phyloP scores from a whole-genome alignment of 2,797 vertebrate species.

The Pipistrellus pipistrellus region DNA sequence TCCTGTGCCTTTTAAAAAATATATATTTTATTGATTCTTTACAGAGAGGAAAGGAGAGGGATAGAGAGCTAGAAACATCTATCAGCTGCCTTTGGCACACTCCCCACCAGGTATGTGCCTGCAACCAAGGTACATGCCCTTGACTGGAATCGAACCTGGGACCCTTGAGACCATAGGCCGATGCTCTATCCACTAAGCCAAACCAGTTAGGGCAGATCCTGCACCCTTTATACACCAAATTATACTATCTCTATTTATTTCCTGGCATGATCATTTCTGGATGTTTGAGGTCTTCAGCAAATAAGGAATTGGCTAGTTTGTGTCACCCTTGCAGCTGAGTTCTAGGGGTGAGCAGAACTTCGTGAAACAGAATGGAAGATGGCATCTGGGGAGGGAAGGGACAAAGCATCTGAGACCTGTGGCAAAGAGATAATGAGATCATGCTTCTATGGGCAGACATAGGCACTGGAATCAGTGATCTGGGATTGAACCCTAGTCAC shows the following conservation, averaged over 20 bases:
- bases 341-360: conserved; percentile 14
- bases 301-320: not conserved
- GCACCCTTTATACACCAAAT: conserved; percentile 3
- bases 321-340: not conserved
- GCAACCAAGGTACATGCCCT: too few species aligned
- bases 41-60: too few species aligned
- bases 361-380: conserved; percentile 35
- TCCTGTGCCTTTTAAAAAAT: not conserved
- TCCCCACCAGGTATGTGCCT: too few species aligned
- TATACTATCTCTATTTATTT: conserved; percentile 18
- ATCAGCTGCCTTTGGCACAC: too few species aligned
- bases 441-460: not conserved
- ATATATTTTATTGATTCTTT: too few species aligned
- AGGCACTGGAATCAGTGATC: not conserved
- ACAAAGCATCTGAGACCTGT: not conserved
- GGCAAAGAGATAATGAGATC: not conserved
- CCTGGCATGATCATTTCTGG: not conserved
- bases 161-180: too few species aligned
- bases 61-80: too few species aligned
- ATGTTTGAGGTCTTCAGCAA: conserved; percentile 31
- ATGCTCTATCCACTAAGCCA: too few species aligned
- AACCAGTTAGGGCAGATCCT: not conserved
- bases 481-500: not conserved
- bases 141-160: too few species aligned
- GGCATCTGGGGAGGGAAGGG: not conserved